Percentiles rank a stretch among this genome's conserved stretches.
Evolutionary conservation across 2,797 vertebrate genomes (phyloP).

Genomic region (Gephyroberyx darwinii): DNA sequence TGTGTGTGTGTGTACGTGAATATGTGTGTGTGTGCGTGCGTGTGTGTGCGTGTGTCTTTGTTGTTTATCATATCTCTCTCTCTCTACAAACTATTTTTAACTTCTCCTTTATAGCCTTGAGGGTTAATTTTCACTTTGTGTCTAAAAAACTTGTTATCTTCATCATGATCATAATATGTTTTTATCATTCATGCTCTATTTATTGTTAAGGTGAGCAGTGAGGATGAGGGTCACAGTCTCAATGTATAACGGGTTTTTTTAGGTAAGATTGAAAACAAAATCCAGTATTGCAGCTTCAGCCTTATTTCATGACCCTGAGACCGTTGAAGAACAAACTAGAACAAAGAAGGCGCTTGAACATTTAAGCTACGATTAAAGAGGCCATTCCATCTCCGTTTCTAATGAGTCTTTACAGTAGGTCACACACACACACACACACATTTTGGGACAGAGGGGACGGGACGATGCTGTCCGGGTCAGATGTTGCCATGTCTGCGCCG

Average conservation of each 20-base stretch:
- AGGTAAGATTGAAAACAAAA: too few species aligned
- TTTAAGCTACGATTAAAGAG: conserved; percentile 20
- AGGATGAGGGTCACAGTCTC: too few species aligned
- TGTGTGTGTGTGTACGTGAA: background rate
- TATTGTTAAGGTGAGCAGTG: too few species aligned
- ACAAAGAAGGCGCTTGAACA: background rate
- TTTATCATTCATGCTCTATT: background rate
- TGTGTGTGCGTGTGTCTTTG: conserved; percentile 10
- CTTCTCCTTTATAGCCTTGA: conserved; percentile 4
- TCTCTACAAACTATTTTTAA: background rate
- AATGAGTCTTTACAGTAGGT: background rate
- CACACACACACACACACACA: conserved; percentile 5
- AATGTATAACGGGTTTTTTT: too few species aligned
- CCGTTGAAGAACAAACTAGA: background rate
- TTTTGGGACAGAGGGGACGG: conserved; percentile 20
- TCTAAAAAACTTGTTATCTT: background rate
- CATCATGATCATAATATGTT: background rate
- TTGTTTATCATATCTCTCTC: conserved; percentile 12
- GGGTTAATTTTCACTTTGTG: conserved; percentile 3
- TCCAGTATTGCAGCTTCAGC: too few species aligned
- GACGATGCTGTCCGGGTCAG: conserved; percentile 36
- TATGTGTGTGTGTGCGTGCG: background rate
- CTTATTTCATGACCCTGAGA: background rate
- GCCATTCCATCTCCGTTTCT: conserved; percentile 13
- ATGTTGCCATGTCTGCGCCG: conserved; percentile 47